A percentile compares a stretch with the other conserved stretches of the same genome.
phyloP scores from a whole-genome alignment of 1,140 invertebrate species.

The Musca domestica region DNA sequence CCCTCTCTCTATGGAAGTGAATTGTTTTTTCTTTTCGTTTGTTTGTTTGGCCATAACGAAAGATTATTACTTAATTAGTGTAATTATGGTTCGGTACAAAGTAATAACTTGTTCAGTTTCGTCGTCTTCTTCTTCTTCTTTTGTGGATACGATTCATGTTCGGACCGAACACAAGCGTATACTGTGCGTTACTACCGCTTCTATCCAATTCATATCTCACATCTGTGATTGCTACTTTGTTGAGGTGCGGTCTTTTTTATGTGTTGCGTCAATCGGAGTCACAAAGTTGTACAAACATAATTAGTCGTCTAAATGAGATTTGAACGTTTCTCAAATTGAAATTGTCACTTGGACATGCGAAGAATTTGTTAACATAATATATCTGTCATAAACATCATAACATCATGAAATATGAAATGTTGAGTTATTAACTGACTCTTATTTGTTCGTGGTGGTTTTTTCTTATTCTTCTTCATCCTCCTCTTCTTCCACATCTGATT shows the following conservation, averaged over 20 bases:
- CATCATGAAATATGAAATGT: slow-evolving; percentile 18
- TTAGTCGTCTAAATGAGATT: slow-evolving; percentile 6
- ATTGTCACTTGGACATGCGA: slow-evolving; percentile 28
- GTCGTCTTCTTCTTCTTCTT: neutral
- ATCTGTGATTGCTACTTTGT: too few species aligned
- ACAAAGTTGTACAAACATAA: too few species aligned
- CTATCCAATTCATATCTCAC: too few species aligned
- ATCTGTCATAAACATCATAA: slow-evolving; percentile 32
- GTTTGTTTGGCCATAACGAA: neutral
- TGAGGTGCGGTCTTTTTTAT: too few species aligned
- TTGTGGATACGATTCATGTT: neutral
- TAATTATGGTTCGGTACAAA: slow-evolving; percentile 1
- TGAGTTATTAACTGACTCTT: slow-evolving; percentile 12
- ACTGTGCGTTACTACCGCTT: too few species aligned
- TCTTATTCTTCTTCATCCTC: neutral
- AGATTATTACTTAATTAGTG: slow-evolving; percentile 10
- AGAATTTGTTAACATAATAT: slow-evolving; percentile 32
- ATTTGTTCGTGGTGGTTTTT: too few species aligned
- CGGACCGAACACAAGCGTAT: too few species aligned
- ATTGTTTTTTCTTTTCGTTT: too few species aligned
- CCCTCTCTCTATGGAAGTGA: too few species aligned
- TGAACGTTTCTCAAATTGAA: slow-evolving; percentile 28
- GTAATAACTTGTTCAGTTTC: slow-evolving; percentile 1
- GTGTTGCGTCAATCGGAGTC: too few species aligned
- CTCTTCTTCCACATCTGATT: neutral